Evolutionary conservation across 2,797 vertebrate genomes (phyloP).

Genomic region (Brachyrhaphis roseni): DNA sequence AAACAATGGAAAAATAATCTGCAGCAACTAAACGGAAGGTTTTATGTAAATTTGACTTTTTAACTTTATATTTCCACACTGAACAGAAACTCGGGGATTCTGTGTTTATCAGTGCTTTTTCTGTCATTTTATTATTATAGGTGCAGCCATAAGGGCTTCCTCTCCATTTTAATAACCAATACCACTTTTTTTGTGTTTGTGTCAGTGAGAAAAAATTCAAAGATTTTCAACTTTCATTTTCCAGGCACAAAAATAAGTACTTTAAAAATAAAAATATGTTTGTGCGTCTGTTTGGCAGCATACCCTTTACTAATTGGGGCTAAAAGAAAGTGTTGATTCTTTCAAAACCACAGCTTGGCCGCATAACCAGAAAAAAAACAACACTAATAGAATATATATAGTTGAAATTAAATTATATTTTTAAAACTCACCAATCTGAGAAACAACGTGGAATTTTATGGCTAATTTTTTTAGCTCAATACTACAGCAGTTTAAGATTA

Average conservation of each 20-base stretch:
- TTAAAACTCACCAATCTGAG: background rate
- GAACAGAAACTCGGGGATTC: background rate
- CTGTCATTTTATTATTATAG: background rate
- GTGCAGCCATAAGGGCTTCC: background rate
- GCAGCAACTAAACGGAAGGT: background rate
- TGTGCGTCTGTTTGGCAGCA: background rate
- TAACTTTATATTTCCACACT: background rate
- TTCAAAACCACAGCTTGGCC: background rate
- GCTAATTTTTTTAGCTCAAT: background rate
- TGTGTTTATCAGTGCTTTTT: background rate
- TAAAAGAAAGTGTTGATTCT: background rate
- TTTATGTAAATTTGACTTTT: background rate
- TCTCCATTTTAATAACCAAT: background rate
- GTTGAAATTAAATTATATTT: background rate
- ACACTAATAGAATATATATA: background rate
- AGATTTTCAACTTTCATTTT: background rate
- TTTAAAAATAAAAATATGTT: background rate
- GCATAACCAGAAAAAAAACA: background rate
- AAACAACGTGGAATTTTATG: background rate
- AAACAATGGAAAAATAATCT: background rate
- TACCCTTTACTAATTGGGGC: background rate
- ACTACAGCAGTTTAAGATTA: background rate
- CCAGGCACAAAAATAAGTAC: background rate
- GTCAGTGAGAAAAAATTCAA: background rate
- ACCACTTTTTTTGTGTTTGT: background rate